These are phyloP conservation scores for Dromiciops gliroides DNA, from an alignment of 2,113 vertebrate genomes.

Conservation along the genomic window DNA sequence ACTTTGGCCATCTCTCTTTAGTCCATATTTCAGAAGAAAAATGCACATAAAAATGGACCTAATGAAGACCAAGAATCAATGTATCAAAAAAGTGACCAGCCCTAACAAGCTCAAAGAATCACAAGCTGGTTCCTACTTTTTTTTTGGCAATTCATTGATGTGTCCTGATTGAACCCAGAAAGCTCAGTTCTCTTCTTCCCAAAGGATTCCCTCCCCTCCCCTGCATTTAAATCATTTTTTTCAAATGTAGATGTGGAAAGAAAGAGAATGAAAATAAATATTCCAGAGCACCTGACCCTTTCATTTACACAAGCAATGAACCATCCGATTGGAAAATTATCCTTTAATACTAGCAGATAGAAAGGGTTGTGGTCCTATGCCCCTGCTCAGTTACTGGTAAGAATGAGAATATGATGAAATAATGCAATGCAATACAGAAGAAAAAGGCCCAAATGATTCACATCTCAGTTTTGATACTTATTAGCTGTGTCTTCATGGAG, in stretches of 20 bases:
- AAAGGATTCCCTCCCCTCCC: not conserved
- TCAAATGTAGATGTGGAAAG: conserved; percentile 21
- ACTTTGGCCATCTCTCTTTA: not conserved
- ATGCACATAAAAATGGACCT: conserved; percentile 27
- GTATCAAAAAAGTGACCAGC: conserved; percentile 11
- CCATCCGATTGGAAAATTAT: conserved; percentile 5
- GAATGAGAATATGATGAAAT: not conserved
- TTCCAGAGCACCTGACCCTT: not conserved
- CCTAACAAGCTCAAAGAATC: conserved; percentile 12
- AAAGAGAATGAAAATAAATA: conserved; percentile 43
- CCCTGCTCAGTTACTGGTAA: not conserved
- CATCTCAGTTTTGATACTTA: conserved; percentile 16
- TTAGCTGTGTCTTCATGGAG: not conserved
- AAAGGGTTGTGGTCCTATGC: not conserved
- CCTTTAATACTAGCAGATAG: conserved; percentile 13
- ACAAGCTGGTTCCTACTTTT: conserved; percentile 37
- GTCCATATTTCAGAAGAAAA: conserved; percentile 38
- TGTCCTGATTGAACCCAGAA: conserved; percentile 45
- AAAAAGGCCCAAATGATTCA: not conserved
- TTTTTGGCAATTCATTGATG: conserved; percentile 30
- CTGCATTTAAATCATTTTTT: not conserved
- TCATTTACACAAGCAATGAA: conserved; percentile 45
- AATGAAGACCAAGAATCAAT: conserved; percentile 40
- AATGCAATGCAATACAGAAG: not conserved
- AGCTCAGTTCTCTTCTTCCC: conserved; percentile 49